Evolutionary conservation across 2,797 vertebrate genomes (phyloP).

Genomic region (Holocentrus rufus): DNA sequence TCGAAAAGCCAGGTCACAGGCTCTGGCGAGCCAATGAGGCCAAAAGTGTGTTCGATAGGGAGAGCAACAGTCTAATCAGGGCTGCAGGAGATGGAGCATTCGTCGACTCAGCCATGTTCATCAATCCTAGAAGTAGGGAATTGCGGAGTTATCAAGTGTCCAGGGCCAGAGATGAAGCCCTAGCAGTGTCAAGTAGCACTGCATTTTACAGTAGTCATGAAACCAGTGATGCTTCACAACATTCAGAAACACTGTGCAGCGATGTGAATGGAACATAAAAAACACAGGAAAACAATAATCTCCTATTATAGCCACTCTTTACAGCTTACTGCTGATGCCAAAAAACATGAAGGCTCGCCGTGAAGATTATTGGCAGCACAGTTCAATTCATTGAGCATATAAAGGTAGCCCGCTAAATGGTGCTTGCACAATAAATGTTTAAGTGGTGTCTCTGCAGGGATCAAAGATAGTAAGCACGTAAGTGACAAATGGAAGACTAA

Average conservation of each 20-base stretch:
- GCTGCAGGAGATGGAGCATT: constrained; percentile 55
- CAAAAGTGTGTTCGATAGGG: constrained; percentile 52
- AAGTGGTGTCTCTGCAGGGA: background rate
- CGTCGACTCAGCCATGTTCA: constrained; percentile 64
- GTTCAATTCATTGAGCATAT: constrained; percentile 12
- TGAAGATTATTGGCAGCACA: background rate
- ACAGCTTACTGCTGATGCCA: too few species aligned
- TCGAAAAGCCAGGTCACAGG: constrained; percentile 43
- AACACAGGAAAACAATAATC: constrained; percentile 8
- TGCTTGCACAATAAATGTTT: constrained; percentile 5
- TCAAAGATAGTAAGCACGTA: too few species aligned
- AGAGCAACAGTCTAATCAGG: constrained; percentile 58
- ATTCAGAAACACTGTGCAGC: background rate
- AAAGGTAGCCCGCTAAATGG: background rate
- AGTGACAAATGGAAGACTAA: too few species aligned
- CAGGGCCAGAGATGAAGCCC: constrained; percentile 47
- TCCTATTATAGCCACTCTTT: background rate
- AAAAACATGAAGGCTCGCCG: background rate
- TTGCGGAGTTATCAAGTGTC: constrained; percentile 59
- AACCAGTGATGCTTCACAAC: constrained; percentile 15
- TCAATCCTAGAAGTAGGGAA: constrained; percentile 51
- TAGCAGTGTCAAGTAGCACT: constrained; percentile 19
- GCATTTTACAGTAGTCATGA: constrained; percentile 13
- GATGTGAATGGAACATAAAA: constrained; percentile 25
- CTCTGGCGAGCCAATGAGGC: constrained; percentile 46